A percentile compares a stretch with the other conserved stretches of the same genome.
Evolutionary conservation across 2,888 invertebrate species (phyloP).

Genomic region (Cryptocephalus primarius): DNA sequence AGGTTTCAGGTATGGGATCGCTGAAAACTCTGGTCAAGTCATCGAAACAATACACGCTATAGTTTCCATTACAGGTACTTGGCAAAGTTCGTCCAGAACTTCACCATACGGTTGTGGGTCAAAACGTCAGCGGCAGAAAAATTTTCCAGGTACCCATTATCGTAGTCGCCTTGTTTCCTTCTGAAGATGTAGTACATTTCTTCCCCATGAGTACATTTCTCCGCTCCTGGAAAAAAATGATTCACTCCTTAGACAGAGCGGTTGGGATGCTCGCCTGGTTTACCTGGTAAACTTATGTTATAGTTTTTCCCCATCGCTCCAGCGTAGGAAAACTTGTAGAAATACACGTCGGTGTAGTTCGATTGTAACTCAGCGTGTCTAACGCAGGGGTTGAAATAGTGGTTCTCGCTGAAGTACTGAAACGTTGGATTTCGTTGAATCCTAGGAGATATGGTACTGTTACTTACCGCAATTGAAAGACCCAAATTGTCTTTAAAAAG

Average conservation of each 20-base stretch:
- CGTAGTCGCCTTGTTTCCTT: constrained; percentile 12
- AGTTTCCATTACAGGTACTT: constrained; percentile 37
- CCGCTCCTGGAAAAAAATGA: constrained; percentile 38
- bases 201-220: constrained; percentile 20
- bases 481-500: constrained; percentile 13
- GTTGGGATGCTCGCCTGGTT: not conserved
- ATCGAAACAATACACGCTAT: too few relatives aligned
- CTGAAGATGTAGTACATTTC: constrained; percentile 22
- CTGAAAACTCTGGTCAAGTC: constrained; percentile 7
- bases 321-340: constrained; percentile 16
- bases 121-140: constrained; percentile 11
- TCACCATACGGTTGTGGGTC: constrained; percentile 13
- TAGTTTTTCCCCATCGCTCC: constrained; percentile 11
- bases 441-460: not conserved
- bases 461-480: constrained; percentile 12
- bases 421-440: constrained; percentile 3
- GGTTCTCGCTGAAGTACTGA: constrained; percentile 14
- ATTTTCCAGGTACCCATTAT: constrained; percentile 13
- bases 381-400: constrained; percentile 11
- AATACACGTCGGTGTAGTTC: constrained; percentile 12
- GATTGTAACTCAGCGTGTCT: constrained; percentile 16
- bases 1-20: constrained; percentile 28
- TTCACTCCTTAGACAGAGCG: not conserved
- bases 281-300: constrained; percentile 14
- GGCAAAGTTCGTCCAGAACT: constrained; percentile 50